Evolutionary conservation across 2,113 vertebrate genomes (phyloP).

Genomic region (Myotis yumanensis): DNA sequence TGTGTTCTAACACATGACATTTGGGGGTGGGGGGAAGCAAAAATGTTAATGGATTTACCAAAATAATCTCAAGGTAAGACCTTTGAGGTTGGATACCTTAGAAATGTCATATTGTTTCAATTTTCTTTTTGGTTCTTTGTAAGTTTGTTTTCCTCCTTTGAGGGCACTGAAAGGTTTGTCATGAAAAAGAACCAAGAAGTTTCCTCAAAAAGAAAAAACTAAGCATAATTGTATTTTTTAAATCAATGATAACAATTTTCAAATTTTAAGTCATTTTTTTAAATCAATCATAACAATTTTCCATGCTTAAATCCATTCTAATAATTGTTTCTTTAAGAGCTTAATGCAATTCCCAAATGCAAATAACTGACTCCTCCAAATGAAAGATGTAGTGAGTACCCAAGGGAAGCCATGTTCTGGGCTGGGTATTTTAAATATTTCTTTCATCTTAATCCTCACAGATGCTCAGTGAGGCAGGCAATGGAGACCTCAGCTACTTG

Average conservation of each 20-base stretch:
- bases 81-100: constrained; percentile 35
- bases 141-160: constrained; percentile 56
- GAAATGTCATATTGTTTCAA: constrained; percentile 59
- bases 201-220: background rate
- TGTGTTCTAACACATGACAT: constrained; percentile 29
- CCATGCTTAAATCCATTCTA: background rate
- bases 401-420: background rate
- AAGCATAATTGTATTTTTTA: background rate
- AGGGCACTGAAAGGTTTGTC: constrained; percentile 17
- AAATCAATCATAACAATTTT: constrained; percentile 37
- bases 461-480: background rate
- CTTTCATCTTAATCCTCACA: background rate
- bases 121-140: background rate
- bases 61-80: constrained; percentile 59
- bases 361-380: background rate
- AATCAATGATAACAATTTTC: constrained; percentile 38
- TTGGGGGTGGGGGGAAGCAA: background rate
- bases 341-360: background rate
- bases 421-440: background rate
- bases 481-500: too few relatives aligned
- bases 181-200: constrained; percentile 11
- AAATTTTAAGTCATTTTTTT: background rate
- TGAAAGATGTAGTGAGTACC: background rate
- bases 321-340: constrained; percentile 24
- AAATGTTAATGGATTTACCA: constrained; percentile 56